phyloP scores from a whole-genome alignment of 2,888 invertebrate species.

The Drosophila anceps region DNA sequence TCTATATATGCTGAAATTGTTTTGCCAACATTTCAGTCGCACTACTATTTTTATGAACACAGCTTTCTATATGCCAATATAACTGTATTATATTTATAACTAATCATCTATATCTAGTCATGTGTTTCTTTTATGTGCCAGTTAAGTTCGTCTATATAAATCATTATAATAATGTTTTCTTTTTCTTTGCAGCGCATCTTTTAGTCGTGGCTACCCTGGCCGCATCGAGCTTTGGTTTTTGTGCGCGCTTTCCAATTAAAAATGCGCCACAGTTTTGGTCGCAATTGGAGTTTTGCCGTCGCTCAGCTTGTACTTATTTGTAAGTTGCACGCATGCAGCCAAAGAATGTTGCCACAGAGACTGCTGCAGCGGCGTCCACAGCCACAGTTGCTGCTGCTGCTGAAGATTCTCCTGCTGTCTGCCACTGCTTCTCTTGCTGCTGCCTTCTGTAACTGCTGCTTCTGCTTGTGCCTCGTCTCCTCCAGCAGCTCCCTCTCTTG shows the following conservation, averaged over 20 bases:
- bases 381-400: constrained; percentile 1
- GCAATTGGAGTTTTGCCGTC: constrained; percentile 65
- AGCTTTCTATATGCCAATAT: too few relatives aligned
- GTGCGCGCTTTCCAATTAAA: constrained; percentile 73
- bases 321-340: constrained; percentile 73
- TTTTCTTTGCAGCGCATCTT: neutral
- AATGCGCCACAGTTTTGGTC: constrained; percentile 62
- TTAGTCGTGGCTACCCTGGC: neutral
- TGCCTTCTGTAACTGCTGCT: neutral
- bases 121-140: too few relatives aligned
- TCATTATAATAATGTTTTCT: too few relatives aligned
- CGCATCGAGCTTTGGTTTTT: constrained; percentile 3
- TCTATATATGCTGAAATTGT: too few relatives aligned
- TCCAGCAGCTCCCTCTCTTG: neutral
- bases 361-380: constrained; percentile 2
- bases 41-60: too few relatives aligned
- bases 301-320: constrained; percentile 73
- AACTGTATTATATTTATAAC: too few relatives aligned
- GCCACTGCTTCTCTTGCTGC: neutral
- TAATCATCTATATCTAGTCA: too few relatives aligned
- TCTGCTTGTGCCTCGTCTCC: neutral
- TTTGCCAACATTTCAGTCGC: too few relatives aligned
- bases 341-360: constrained; percentile 9
- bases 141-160: neutral
- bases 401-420: neutral